Conservation (phyloP, 2,888 invertebrate genomes). For the Ceramica pisi region DNA sequence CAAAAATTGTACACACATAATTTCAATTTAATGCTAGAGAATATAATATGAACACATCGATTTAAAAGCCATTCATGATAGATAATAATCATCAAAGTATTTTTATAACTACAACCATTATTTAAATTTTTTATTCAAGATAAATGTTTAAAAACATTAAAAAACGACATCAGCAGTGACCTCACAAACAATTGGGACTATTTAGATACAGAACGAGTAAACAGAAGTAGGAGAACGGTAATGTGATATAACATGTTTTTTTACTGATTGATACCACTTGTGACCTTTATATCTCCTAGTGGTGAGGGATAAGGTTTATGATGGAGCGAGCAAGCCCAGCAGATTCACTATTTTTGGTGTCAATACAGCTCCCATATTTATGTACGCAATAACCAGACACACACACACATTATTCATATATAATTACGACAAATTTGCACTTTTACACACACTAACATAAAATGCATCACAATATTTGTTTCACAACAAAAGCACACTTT, state of each 20-base stretch:
- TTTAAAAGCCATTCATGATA: constrained; percentile 27
- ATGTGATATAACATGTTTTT: background rate
- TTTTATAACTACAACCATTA: constrained; percentile 7
- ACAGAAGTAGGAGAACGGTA: no score
- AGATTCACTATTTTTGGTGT: background rate
- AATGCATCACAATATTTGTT: constrained; percentile 56
- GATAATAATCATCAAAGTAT: constrained; percentile 4
- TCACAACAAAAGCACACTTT: constrained; percentile 56
- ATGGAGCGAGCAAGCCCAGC: background rate
- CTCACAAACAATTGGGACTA: background rate
- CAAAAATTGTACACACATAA: background rate
- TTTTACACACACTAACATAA: constrained; percentile 52
- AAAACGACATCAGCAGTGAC: background rate
- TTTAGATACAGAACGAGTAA: no score
- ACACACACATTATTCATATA: constrained; percentile 37
- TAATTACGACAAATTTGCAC: constrained; percentile 67
- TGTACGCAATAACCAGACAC: constrained; percentile 59
- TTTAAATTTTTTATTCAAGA: constrained; percentile 21
- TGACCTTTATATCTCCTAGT: background rate
- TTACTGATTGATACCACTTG: background rate
- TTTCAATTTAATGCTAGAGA: constrained; percentile 7
- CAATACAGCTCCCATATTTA: constrained; percentile 22
- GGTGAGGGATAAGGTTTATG: background rate
- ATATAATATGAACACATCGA: constrained; percentile 23
- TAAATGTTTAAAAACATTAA: background rate